phyloP scores from a whole-genome alignment of 2,113 vertebrate genomes.

The Patagioenas fasciata region DNA sequence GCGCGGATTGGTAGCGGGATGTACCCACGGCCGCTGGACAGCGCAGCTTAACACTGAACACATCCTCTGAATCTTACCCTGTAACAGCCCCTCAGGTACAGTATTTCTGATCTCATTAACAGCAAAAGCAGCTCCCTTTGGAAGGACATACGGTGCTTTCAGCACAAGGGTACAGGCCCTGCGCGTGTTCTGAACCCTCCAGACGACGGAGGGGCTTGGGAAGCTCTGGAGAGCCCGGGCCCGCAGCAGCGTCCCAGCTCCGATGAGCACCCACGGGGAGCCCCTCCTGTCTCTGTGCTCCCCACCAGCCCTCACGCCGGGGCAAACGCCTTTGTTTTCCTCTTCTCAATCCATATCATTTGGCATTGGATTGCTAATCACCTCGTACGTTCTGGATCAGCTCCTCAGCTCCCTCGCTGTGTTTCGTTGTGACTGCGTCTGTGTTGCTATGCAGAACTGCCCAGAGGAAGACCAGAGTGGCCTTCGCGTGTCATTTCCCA shows the following conservation, averaged over 20 bases:
- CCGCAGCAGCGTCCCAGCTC: background rate
- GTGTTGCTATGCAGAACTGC: background rate
- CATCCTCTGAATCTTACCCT: background rate
- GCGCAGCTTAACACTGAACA: background rate
- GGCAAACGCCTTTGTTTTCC: background rate
- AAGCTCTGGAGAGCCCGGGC: background rate
- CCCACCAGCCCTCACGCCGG: background rate
- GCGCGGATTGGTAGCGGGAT: background rate
- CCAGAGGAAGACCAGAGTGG: background rate
- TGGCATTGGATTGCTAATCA: background rate
- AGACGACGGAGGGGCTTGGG: background rate
- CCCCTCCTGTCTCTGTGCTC: background rate
- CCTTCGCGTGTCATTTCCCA: background rate
- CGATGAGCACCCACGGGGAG: background rate
- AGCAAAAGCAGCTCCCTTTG: background rate
- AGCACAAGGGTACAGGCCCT: background rate
- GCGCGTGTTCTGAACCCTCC: background rate
- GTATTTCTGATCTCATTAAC: background rate
- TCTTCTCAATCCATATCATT: background rate
- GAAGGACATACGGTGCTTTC: background rate
- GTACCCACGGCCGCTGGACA: background rate
- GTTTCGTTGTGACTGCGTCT: background rate
- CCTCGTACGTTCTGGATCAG: background rate
- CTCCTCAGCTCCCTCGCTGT: background rate
- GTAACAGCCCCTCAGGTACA: background rate